These are phyloP conservation scores for Micromys minutus DNA, from an alignment of 2,113 vertebrate genomes.

Conservation along the genomic window DNA sequence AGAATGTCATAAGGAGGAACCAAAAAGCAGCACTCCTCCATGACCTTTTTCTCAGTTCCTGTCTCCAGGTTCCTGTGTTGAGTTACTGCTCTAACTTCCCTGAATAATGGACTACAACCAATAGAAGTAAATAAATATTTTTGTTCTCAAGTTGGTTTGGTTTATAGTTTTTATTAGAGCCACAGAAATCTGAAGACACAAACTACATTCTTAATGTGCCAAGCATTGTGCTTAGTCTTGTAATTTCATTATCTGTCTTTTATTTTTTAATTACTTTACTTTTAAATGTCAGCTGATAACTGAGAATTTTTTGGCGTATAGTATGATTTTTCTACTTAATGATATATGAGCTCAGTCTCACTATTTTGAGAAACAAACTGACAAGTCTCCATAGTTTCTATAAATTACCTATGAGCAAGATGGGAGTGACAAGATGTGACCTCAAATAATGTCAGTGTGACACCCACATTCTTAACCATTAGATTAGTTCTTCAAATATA, in stretches of 20 bases:
- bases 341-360: neutral
- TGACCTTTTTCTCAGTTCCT: neutral
- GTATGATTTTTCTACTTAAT: neutral
- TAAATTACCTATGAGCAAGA: neutral
- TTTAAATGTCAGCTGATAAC: neutral
- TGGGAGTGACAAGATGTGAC: neutral
- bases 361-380: neutral
- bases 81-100: neutral
- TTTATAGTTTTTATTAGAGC: neutral
- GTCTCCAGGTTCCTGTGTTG: neutral
- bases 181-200: neutral
- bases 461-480: neutral
- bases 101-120: neutral
- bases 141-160: neutral
- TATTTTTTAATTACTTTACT: neutral
- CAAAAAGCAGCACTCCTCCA: neutral
- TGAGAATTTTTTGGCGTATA: neutral
- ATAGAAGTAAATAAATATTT: neutral
- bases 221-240: neutral
- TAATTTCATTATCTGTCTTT: neutral
- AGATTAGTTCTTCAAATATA: neutral
- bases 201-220: neutral
- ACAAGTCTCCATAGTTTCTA: neutral
- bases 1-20: neutral
- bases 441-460: neutral